Evolutionary conservation across 2,113 vertebrate species (phyloP), one percentile per base, ranked within the genome.

Genomic region (Elephas maximus): DNA sequence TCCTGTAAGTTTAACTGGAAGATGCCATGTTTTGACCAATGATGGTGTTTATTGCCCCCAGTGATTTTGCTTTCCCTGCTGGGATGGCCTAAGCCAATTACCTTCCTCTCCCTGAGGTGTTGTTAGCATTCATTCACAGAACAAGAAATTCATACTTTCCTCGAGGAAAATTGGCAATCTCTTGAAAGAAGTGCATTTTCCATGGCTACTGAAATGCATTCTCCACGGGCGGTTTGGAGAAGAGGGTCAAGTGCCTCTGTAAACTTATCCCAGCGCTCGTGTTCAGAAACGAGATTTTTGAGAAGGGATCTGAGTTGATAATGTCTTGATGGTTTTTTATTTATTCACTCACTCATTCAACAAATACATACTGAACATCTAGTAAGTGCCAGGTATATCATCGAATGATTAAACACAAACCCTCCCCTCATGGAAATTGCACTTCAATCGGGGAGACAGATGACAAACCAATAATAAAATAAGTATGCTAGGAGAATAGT

Each of bases 21-120:
- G 65, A 81, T 88, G 85, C 87, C 69, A 33, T 6, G 18, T 6
- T 91, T 65, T 91, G 81, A 92, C 96, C 78, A 97, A 37, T 26
- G 90, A 67, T 0, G 37, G 74, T 83, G 86, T 95, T 96, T 28
- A 81, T 94, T 98, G 86, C 48, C 94, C 73, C 85, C 8, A 6
- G 6, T 89, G 80, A 73, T 92, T 96, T 88, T 96, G 57, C 71
- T 84, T 94, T 92, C 30, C 91, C 79, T 90, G 86, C 91, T 96
- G 97, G 30, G 88, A n/a, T 80, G 76, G 91, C 65, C 83, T 80
- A 89, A 92, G 86, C 73, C 95, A 95, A 82, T 97, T 92, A 91
- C 83, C 44, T 26, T 71, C 6, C n/a, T 86, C 57, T 91, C 85
- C 74, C 76, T 63, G 18, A 95, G 82, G 82, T 6, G 1, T 69